These are phyloP conservation scores for Morpho helenor DNA, from an alignment of 2,888 invertebrate species.

Conservation along the genomic window DNA sequence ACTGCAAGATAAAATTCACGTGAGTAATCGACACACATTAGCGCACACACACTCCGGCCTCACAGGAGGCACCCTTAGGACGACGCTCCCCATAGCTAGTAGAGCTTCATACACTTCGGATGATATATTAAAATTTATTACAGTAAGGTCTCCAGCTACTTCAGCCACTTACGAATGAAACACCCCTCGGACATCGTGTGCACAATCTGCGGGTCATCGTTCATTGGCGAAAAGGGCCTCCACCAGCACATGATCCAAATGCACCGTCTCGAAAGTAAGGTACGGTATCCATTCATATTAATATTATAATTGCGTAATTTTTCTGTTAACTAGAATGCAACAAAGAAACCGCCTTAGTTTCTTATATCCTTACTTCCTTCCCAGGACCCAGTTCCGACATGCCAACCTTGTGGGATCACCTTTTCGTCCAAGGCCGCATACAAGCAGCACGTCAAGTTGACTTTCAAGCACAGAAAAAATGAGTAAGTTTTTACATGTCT, in stretches of 20 bases:
- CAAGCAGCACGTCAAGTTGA: slow-evolving; percentile 2
- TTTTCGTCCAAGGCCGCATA: background rate
- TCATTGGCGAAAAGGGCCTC: slow-evolving; percentile 63
- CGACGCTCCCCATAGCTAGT: too few relatives aligned
- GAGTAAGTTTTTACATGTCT: too few relatives aligned
- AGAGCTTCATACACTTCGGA: background rate
- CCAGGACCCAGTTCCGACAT: background rate
- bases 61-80: too few relatives aligned
- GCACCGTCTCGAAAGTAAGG: slow-evolving; percentile 30
- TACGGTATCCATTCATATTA: background rate
- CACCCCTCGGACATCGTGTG: slow-evolving; percentile 66
- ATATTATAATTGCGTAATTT: background rate
- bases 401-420: background rate
- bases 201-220: slow-evolving; percentile 60
- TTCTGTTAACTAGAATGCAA: too few relatives aligned
- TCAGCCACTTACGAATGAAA: slow-evolving; percentile 67
- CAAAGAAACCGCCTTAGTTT: too few relatives aligned
- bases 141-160: slow-evolving; percentile 66
- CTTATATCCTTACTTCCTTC: background rate
- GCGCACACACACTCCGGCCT: too few relatives aligned
- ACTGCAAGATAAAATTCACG: slow-evolving; percentile 1
- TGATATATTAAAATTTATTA: slow-evolving; percentile 4
- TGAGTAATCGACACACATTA: slow-evolving; percentile 3
- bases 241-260: slow-evolving; percentile 63
- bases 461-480: background rate